A percentile compares a stretch with the other conserved stretches of the same genome.
These are phyloP conservation scores for Lasioglossum figueresi DNA, from an alignment of 2,888 invertebrate species.

Conservation along the genomic window DNA sequence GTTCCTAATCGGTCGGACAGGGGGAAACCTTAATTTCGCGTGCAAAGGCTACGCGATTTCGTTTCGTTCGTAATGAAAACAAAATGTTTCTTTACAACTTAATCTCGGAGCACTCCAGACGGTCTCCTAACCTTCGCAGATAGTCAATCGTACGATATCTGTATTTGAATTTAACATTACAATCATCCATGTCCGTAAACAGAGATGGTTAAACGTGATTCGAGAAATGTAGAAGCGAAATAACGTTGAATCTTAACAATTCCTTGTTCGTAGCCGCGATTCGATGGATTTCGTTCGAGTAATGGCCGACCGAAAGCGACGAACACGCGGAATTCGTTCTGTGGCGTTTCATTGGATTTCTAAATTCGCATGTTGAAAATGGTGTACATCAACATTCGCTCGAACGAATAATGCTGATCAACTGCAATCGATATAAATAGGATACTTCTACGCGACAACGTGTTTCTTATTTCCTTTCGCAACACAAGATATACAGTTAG, in stretches of 20 bases:
- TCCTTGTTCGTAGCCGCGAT: not conserved
- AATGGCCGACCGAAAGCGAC: not conserved
- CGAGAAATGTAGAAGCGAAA: not conserved
- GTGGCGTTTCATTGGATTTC: not conserved
- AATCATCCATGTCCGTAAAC: not conserved
- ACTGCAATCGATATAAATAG: not conserved
- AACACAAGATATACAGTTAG: not conserved
- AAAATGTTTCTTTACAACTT: conserved; percentile 3
- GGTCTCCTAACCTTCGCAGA: conserved; percentile 9
- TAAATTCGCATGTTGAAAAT: not conserved
- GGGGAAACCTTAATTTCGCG: not conserved
- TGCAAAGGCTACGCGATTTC: conserved; percentile 11
- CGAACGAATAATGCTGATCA: not conserved
- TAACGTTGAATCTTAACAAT: not conserved
- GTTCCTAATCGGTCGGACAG: conserved; percentile 15
- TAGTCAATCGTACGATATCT: conserved; percentile 20
- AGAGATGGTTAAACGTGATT: not conserved
- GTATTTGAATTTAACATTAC: conserved; percentile 13
- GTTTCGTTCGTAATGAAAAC: not conserved
- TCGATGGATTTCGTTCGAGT: not conserved
- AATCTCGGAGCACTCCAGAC: conserved; percentile 1
- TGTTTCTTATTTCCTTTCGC: not conserved
- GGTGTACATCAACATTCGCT: not conserved
- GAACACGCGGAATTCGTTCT: not conserved
- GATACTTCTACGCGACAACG: not conserved